Evolutionary conservation across 2,888 invertebrate genomes (phyloP), one percentile per base, ranked within the genome.

Genomic region (Drosophila pseudotakahashii): DNA sequence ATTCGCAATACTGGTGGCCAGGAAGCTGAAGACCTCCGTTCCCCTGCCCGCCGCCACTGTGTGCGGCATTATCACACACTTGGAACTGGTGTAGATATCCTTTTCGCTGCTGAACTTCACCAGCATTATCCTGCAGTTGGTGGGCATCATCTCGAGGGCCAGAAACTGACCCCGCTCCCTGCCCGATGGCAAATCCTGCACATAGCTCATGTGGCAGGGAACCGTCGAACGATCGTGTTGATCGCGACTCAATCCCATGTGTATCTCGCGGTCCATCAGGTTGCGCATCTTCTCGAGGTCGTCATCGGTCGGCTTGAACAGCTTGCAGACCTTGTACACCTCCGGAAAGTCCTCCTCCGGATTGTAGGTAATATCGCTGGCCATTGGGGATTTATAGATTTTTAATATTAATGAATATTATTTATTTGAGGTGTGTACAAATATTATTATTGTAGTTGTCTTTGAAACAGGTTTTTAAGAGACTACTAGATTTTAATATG

Each of bases 121-220:
- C 66, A 98, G 94, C 76, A 99, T 93, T 3, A 99, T 98, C 75
- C 99, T 95, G 93, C 99, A 99, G 92, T 99, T 99, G n/a, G 98
- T 98, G 30, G 99, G 99, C 66, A 99, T 99, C 90, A 99, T 94
- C 93, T 99, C 99, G 84, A 99, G 93, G 0, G 99, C 99, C 89
- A 99, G 93, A 91, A 97, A 98, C 93, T 97, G 96, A 54, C 99
- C 98, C 54, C 94, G 94, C 93, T 98, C 98, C 95, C 95, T 95
- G 81, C 98, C 98, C 92, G 97, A 96, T 0, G 98, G 98, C 75
- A 99, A 94, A 91, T 97, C 95, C 91, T 98, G 96, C 44, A 99
- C 98, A 91, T 97, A 99, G 6, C 98, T 98, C 52, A 97, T 95
- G 92, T 96, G 97, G 93, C 98, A 98, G 92, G 98, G 98, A 50